Conservation (phyloP, 2,797 vertebrate genomes). For the Enteromius paludinosus region DNA sequence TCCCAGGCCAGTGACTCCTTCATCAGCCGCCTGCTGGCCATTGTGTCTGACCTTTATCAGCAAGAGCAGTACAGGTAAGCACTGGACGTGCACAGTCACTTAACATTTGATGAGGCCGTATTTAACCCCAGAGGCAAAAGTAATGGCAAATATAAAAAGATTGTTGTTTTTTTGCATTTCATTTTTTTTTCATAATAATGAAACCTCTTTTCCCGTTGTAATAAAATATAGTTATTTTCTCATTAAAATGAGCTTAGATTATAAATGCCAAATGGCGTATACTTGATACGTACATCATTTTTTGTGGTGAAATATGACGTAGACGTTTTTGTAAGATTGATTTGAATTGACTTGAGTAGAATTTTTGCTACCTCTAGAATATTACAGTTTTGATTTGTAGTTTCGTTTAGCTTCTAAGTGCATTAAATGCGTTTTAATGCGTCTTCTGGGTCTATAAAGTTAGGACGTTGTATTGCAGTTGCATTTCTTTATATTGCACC, state of each 20-base stretch:
- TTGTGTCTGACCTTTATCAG: conserved; percentile 90
- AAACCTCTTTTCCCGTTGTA: neutral
- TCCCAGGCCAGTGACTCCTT: conserved; percentile 83
- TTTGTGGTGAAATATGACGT: neutral
- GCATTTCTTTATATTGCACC: neutral
- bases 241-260: neutral
- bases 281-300: neutral
- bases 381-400: neutral
- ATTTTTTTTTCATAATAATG: neutral
- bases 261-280: neutral
- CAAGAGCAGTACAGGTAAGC: conserved; percentile 94
- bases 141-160: neutral
- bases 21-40: conserved; percentile 90
- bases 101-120: neutral
- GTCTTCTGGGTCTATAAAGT: neutral
- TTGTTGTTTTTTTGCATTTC: neutral
- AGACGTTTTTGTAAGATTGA: neutral
- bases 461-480: neutral
- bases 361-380: neutral
- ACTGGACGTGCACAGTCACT: neutral
- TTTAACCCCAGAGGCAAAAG: neutral
- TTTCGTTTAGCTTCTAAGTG: neutral
- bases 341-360: neutral
- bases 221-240: neutral
- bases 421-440: neutral